Conservation (phyloP, 2,888 invertebrate genomes). For the Thecocarcelia acutangulata region DNA sequence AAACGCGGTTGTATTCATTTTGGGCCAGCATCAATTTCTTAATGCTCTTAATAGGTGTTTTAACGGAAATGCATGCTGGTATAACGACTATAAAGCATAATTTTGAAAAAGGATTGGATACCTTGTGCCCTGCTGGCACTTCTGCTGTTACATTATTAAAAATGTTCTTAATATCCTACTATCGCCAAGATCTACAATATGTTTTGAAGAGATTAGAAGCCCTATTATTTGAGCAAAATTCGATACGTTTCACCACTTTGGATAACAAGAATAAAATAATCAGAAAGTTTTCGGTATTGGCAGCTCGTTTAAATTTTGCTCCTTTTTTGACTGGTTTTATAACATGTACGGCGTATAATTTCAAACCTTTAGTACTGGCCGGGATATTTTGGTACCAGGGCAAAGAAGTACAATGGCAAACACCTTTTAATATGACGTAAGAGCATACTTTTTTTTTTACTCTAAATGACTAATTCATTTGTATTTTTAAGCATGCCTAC, state of each 20-base stretch:
- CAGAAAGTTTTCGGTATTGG: slow-evolving; percentile 65
- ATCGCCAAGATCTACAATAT: slow-evolving; percentile 71
- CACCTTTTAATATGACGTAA: slow-evolving; percentile 78
- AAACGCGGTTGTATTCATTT: slow-evolving; percentile 4
- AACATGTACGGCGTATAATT: slow-evolving; percentile 73
- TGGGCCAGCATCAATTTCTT: slow-evolving; percentile 70
- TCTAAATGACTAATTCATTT: background rate
- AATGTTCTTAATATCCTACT: slow-evolving; percentile 73
- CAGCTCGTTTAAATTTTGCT: slow-evolving; percentile 75
- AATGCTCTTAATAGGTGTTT: slow-evolving; percentile 74
- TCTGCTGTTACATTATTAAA: slow-evolving; percentile 76
- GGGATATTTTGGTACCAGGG: slow-evolving; percentile 68
- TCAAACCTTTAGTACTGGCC: slow-evolving; percentile 73
- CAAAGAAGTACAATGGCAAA: slow-evolving; percentile 71
- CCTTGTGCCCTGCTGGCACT: slow-evolving; percentile 75
- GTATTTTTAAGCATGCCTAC: slow-evolving; percentile 72
- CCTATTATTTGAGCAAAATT: slow-evolving; percentile 66
- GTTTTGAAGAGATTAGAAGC: slow-evolving; percentile 66
- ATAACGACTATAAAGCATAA: slow-evolving; percentile 42
- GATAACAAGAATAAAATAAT: slow-evolving; percentile 61
- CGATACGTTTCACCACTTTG: background rate
- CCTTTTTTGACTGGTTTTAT: slow-evolving; percentile 74
- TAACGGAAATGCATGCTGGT: slow-evolving; percentile 75
- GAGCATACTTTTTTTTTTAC: slow-evolving; percentile 14
- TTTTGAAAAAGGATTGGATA: slow-evolving; percentile 73